A percentile compares a stretch with the other conserved stretches of the same genome.
Conservation (phyloP, 2,888 invertebrate species). For the Heliconius hortense region DNA sequence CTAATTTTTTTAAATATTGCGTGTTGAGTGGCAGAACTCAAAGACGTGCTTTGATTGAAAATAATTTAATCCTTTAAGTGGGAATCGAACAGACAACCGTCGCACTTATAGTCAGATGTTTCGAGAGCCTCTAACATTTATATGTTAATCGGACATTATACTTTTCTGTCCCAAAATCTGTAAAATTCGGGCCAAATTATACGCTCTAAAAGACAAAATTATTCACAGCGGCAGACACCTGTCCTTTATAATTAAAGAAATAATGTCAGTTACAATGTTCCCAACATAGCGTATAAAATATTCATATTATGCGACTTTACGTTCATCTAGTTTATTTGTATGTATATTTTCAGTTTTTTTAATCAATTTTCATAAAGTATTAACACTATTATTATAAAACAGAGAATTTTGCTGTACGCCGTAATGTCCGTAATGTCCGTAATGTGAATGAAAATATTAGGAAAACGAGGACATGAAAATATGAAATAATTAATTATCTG, state of each 20-base stretch:
- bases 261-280: conserved; percentile 16
- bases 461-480: no score
- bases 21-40: no score
- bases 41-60: no score
- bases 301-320: neutral
- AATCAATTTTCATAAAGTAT: neutral
- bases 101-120: neutral
- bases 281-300: conserved; percentile 2
- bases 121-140: neutral
- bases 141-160: conserved; percentile 6
- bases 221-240: conserved; percentile 15
- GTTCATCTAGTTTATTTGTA: neutral
- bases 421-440: no score
- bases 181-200: conserved; percentile 9
- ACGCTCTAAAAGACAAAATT: conserved; percentile 10
- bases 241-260: conserved; percentile 21
- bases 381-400: no score
- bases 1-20: no score
- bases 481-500: no score
- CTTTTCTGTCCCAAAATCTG: neutral
- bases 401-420: no score
- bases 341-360: neutral
- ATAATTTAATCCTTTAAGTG: neutral
- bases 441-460: no score
- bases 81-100: neutral